These are phyloP conservation scores for Dromius quadrimaculatus DNA, from an alignment of 2,888 invertebrate genomes.

Conservation along the genomic window DNA sequence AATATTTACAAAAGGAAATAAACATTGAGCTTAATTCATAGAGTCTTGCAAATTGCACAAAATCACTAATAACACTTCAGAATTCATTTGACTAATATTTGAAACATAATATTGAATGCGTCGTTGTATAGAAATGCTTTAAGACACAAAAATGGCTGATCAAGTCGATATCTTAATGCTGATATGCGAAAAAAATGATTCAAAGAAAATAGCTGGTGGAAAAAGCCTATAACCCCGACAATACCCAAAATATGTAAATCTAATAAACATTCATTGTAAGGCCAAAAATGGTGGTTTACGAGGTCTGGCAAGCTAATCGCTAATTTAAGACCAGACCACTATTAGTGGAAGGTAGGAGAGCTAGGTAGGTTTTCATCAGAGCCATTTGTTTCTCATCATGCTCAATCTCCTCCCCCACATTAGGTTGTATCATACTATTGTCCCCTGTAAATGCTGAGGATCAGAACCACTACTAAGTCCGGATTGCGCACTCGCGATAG, in stretches of 20 bases:
- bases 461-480: constrained; percentile 67
- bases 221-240: constrained; percentile 4
- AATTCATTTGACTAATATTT: constrained; percentile 22
- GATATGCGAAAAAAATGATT: constrained; percentile 12
- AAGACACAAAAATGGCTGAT: constrained; percentile 21
- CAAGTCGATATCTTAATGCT: constrained; percentile 14
- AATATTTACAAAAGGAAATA: constrained; percentile 42
- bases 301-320: constrained; percentile 55
- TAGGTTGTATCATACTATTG: constrained; percentile 95
- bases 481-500: constrained; percentile 65
- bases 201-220: constrained; percentile 15
- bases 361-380: constrained; percentile 67
- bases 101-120: constrained; percentile 13
- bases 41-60: constrained; percentile 17
- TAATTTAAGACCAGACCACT: constrained; percentile 45
- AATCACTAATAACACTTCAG: constrained; percentile 17
- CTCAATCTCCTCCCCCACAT: constrained; percentile 92
- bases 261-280: constrained; percentile 59
- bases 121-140: constrained; percentile 30
- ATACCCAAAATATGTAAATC: constrained; percentile 6
- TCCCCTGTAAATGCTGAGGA: constrained; percentile 86
- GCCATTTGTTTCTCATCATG: constrained; percentile 82
- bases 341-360: constrained; percentile 50
- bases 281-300: constrained; percentile 63
- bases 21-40: constrained; percentile 36